phyloP scores from a whole-genome alignment of 2,888 invertebrate genomes.

The Sussaba pulchella region DNA sequence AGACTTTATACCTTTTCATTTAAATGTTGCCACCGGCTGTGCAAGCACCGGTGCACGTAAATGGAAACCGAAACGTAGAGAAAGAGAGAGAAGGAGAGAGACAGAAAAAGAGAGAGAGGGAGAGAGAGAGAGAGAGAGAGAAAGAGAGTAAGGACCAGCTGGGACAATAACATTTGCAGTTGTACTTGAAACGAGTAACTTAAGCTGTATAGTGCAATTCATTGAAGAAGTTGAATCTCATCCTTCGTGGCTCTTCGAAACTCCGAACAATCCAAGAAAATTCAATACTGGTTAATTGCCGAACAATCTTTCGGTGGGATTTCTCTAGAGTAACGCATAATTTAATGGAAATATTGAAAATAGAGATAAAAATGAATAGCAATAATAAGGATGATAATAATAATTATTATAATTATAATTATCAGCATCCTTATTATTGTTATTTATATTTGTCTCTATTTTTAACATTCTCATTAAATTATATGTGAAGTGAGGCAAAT shows the following conservation, averaged over 20 bases:
- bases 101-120: background rate
- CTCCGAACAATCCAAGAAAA: conserved; percentile 32
- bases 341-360: too few relatives aligned
- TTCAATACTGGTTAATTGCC: conserved; percentile 32
- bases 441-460: too few relatives aligned
- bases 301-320: background rate
- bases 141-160: conserved; percentile 12
- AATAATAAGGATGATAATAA: too few relatives aligned
- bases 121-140: background rate
- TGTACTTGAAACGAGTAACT: conserved; percentile 33
- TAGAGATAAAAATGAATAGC: too few relatives aligned
- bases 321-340: too few relatives aligned
- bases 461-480: too few relatives aligned
- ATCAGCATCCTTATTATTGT: too few relatives aligned
- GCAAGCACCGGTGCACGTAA: conserved; percentile 1
- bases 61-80: too few relatives aligned
- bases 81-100: conserved; percentile 1
- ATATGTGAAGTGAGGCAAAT: too few relatives aligned
- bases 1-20: conserved; percentile 51
- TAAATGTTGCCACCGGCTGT: conserved; percentile 16
- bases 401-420: too few relatives aligned
- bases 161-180: conserved; percentile 44
- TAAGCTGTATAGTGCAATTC: conserved; percentile 44
- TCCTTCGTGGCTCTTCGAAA: conserved; percentile 14
- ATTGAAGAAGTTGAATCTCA: conserved; percentile 45